Conservation (phyloP, 2,888 invertebrate genomes). For the Xestia xanthographa region DNA sequence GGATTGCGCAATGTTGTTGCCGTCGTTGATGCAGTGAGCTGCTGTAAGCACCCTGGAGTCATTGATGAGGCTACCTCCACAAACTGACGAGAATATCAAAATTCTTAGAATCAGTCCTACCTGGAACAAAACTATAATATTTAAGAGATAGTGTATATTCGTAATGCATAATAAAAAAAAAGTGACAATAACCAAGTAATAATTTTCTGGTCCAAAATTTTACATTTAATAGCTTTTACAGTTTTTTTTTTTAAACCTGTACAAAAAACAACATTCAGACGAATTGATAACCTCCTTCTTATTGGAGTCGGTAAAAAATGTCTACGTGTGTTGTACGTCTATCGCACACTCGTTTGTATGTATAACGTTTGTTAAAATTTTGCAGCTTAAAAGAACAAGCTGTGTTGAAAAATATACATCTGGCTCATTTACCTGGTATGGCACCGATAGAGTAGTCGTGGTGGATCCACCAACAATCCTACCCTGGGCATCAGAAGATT, state of each 20-base stretch:
- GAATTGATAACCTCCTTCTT: too few relatives aligned
- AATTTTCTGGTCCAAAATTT: not conserved
- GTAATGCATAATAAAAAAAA: not conserved
- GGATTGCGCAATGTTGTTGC: conserved; percentile 65
- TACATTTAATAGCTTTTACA: not conserved
- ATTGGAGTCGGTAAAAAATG: not conserved
- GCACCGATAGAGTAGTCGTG: conserved; percentile 66
- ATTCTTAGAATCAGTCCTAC: conserved; percentile 73
- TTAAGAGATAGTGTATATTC: not conserved
- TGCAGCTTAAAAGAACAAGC: too few relatives aligned
- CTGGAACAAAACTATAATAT: conserved; percentile 58
- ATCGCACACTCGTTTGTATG: not conserved
- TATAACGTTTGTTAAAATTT: not conserved
- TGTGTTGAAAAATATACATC: not conserved
- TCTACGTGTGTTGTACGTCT: not conserved
- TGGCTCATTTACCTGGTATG: conserved; percentile 70
- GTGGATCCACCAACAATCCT: conserved; percentile 73
- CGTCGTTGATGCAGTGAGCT: conserved; percentile 75
- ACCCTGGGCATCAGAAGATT: conserved; percentile 52
- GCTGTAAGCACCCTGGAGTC: conserved; percentile 71
- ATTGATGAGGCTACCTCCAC: conserved; percentile 74
- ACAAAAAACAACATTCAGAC: not conserved
- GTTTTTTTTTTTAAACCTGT: not conserved
- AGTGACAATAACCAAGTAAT: not conserved
- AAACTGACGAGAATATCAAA: conserved; percentile 67